These are phyloP conservation scores for Channallabes apus DNA, from an alignment of 2,797 vertebrate species.

Conservation along the genomic window DNA sequence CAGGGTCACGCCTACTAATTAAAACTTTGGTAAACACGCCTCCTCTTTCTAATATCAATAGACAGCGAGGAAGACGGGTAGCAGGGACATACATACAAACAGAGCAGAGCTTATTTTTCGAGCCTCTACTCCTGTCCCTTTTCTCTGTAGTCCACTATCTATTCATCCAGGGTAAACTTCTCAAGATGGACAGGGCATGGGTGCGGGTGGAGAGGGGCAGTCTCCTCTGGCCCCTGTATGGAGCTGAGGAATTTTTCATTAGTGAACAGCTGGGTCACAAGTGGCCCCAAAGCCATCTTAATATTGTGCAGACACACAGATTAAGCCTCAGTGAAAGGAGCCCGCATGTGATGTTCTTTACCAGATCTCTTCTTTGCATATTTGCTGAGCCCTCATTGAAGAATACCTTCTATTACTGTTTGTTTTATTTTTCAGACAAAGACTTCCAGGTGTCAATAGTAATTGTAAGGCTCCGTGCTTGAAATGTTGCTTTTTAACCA, in stretches of 20 bases:
- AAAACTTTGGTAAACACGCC: conserved; percentile 96
- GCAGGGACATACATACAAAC: conserved; percentile 77
- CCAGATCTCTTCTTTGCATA: conserved; percentile 86
- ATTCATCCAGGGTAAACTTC: conserved; percentile 91
- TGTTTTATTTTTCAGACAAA: conserved; percentile 79
- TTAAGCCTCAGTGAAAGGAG: conserved; percentile 81
- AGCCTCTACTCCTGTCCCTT: conserved; percentile 72
- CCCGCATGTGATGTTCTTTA: conserved; percentile 82
- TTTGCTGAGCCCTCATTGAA: conserved; percentile 84
- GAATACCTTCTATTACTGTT: conserved; percentile 84
- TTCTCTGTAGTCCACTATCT: conserved; percentile 89
- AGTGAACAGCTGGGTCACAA: conserved; percentile 98
- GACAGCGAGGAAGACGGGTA: conserved; percentile 64
- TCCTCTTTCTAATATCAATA: conserved; percentile 79
- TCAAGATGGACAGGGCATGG: conserved; percentile 85
- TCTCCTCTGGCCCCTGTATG: conserved; percentile 81
- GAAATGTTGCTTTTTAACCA: conserved; percentile 80
- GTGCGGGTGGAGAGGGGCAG: conserved; percentile 62
- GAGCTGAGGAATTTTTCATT: conserved; percentile 99
- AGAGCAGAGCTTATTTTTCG: conserved; percentile 73
- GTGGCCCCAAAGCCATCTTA: conserved; percentile 92
- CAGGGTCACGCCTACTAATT: conserved; percentile 93
- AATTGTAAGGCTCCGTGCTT: conserved; percentile 75
- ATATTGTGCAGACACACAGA: conserved; percentile 94
- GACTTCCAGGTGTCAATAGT: conserved; percentile 77